A percentile compares a stretch with the other conserved stretches of the same genome.
Evolutionary conservation across 2,888 invertebrate genomes (phyloP).

Genomic region (Dendrolimus pini): DNA sequence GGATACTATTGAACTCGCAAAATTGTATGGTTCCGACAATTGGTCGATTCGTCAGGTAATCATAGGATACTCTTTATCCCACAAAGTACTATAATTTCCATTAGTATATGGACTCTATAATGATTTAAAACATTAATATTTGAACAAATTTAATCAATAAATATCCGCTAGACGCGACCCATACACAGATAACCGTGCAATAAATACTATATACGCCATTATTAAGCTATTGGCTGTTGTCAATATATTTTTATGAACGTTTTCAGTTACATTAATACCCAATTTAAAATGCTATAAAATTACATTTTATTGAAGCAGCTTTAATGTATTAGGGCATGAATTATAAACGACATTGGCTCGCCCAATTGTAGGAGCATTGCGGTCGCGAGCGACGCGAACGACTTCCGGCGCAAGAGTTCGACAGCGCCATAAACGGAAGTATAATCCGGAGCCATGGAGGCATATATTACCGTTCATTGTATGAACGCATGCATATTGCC

Average conservation of each 20-base stretch:
- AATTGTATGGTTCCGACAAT: too few relatives aligned
- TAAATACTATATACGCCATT: background rate
- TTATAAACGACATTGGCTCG: background rate
- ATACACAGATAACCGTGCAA: background rate
- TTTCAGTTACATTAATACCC: slow-evolving; percentile 7
- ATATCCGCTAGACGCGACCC: too few relatives aligned
- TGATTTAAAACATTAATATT: too few relatives aligned
- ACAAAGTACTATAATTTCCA: too few relatives aligned
- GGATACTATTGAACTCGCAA: too few relatives aligned
- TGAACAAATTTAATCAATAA: too few relatives aligned
- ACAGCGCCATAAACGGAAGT: slow-evolving; percentile 53
- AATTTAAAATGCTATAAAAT: slow-evolving; percentile 16
- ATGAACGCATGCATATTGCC: slow-evolving; percentile 37
- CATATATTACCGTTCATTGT: slow-evolving; percentile 13
- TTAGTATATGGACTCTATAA: too few relatives aligned
- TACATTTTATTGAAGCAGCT: background rate
- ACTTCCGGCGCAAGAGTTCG: slow-evolving; percentile 55
- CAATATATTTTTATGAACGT: background rate
- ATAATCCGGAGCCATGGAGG: slow-evolving; percentile 42
- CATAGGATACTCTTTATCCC: too few relatives aligned
- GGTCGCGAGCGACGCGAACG: slow-evolving; percentile 36
- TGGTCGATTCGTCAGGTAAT: too few relatives aligned
- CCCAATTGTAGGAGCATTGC: slow-evolving; percentile 7
- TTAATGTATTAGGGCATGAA: background rate
- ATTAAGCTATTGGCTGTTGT: slow-evolving; percentile 9